A percentile compares a stretch with the other conserved stretches of the same genome.
Evolutionary conservation across 2,797 vertebrate genomes (phyloP).

Genomic region (Oryzias dopingdopingensis): DNA sequence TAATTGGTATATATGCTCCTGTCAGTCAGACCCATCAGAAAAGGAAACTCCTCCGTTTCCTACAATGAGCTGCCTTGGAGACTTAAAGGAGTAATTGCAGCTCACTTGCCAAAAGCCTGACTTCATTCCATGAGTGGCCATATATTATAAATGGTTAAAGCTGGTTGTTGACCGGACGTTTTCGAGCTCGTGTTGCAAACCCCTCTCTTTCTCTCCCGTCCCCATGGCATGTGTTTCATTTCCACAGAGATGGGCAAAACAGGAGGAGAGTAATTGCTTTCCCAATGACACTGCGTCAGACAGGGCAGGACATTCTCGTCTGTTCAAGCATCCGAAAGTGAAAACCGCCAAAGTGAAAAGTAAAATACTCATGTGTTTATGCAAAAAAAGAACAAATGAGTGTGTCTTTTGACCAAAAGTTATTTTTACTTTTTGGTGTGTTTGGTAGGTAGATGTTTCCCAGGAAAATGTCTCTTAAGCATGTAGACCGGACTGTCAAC

Average conservation of each 20-base stretch:
- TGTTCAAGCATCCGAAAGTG: neutral
- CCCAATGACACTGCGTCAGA: constrained; percentile 40
- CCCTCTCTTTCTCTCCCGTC: constrained; percentile 1
- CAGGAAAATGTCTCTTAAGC: constrained; percentile 33
- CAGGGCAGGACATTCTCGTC: constrained; percentile 11
- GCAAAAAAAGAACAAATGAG: too few species aligned
- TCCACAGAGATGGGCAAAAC: constrained; percentile 36
- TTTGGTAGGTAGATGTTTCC: constrained; percentile 29
- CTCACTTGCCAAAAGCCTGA: constrained; percentile 43
- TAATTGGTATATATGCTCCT: constrained; percentile 76
- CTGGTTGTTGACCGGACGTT: constrained; percentile 47
- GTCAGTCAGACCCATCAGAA: constrained; percentile 71
- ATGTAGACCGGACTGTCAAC: constrained; percentile 22
- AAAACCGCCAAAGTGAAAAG: too few species aligned
- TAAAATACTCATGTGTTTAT: too few species aligned
- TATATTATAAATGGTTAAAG: constrained; percentile 49
- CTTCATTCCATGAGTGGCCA: constrained; percentile 57
- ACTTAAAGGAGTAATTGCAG: constrained; percentile 51
- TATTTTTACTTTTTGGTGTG: too few species aligned
- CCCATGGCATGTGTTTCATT: constrained; percentile 38
- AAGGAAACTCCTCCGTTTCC: constrained; percentile 51
- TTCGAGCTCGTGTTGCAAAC: constrained; percentile 39
- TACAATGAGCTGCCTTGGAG: constrained; percentile 48
- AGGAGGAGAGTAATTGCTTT: constrained; percentile 48
- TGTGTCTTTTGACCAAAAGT: too few species aligned